phyloP scores from a whole-genome alignment of 2,797 vertebrate species.

The Myotis myotis region DNA sequence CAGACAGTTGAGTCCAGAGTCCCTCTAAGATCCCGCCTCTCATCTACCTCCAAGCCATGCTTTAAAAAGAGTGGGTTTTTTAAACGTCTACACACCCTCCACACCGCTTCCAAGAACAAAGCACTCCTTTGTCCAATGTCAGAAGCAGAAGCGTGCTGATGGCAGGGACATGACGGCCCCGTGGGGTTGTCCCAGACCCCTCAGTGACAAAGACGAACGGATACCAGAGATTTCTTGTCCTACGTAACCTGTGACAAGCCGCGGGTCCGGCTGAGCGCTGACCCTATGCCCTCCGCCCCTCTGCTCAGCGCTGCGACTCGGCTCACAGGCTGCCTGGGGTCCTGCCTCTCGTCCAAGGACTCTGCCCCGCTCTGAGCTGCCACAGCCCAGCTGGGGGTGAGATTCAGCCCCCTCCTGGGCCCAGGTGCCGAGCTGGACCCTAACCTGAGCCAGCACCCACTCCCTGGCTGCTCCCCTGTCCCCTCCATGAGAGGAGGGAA shows the following conservation, averaged over 20 bases:
- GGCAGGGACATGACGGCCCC: neutral
- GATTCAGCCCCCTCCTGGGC: neutral
- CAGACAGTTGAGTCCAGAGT: slow-evolving; percentile 10
- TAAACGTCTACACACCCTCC: neutral
- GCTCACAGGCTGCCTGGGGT: neutral
- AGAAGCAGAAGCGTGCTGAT: neutral
- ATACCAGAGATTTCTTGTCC: neutral
- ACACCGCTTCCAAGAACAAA: too few species aligned
- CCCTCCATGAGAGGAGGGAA: neutral
- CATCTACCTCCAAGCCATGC: neutral
- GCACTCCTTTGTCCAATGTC: neutral
- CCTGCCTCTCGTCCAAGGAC: neutral
- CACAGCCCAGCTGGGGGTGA: neutral
- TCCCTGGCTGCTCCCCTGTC: accelerated
- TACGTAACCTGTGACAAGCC: neutral
- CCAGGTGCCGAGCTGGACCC: neutral
- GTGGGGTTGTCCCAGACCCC: too few species aligned
- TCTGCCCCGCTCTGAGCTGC: neutral
- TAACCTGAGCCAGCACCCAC: neutral
- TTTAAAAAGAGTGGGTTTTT: neutral
- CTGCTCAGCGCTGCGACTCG: neutral
- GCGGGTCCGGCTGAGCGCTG: neutral
- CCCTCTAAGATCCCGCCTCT: neutral
- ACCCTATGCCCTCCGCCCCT: accelerated
- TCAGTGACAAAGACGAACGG: accelerated